Conservation (phyloP, 2,888 invertebrate species). For the Cataglyphis altisquamis region DNA sequence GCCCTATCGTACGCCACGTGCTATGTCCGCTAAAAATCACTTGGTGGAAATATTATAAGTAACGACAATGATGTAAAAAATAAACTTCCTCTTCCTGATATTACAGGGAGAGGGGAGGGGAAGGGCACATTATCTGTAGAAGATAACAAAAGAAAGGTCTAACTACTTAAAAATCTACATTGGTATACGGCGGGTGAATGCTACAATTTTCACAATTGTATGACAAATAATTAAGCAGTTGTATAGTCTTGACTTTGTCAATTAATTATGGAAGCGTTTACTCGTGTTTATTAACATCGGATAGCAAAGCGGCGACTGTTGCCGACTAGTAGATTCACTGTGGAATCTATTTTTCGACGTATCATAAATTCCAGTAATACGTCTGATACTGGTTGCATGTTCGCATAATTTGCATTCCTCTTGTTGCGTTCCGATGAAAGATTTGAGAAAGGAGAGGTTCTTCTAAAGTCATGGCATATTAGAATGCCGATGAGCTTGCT, state of each 20-base stretch:
- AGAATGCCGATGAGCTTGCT: constrained; percentile 58
- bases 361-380: constrained; percentile 32
- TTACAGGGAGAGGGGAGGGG: neutral
- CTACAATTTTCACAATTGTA: constrained; percentile 51
- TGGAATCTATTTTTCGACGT: constrained; percentile 54
- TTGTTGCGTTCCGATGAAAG: constrained; percentile 48
- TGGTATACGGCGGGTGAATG: constrained; percentile 48
- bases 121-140: neutral
- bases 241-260: constrained; percentile 49
- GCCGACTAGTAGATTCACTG: constrained; percentile 54
- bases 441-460: constrained; percentile 59
- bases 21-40: constrained; percentile 21
- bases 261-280: constrained; percentile 57
- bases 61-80: constrained; percentile 34
- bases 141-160: constrained; percentile 15
- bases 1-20: constrained; percentile 12
- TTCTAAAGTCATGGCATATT: constrained; percentile 57
- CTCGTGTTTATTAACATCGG: constrained; percentile 52
- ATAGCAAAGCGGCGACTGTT: constrained; percentile 18
- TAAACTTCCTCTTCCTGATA: constrained; percentile 13
- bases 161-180: constrained; percentile 57
- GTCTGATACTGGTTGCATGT: constrained; percentile 4
- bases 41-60: constrained; percentile 30
- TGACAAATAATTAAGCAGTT: constrained; percentile 52
- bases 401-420: constrained; percentile 57